phyloP scores from a whole-genome alignment of 1,140 invertebrate species.

The fruit fly (Drosophila melanogaster) region DNA sequence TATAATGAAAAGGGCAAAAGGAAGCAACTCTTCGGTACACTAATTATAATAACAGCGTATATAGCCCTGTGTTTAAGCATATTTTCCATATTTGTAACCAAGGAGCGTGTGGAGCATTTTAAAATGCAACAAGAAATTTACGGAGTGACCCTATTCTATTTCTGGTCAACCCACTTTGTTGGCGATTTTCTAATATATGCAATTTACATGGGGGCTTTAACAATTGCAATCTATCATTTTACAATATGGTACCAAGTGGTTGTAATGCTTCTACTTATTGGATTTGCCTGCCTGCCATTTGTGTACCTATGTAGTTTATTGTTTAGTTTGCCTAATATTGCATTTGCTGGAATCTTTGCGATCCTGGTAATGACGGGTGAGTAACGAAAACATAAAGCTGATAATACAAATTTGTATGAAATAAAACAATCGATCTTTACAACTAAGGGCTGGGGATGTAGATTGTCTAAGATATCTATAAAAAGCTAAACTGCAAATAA shows the following conservation, averaged over 20 bases:
- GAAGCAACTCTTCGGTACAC: neutral
- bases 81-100: conserved; percentile 3
- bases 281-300: conserved; percentile 12
- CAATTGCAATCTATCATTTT: neutral
- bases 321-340: neutral
- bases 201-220: neutral
- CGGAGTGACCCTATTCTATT: neutral
- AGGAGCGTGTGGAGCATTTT: conserved; percentile 2
- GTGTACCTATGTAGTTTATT: conserved; percentile 6
- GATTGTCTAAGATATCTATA: too few species aligned
- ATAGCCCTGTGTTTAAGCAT: conserved; percentile 2
- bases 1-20: neutral
- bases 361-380: neutral
- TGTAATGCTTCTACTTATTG: conserved; percentile 6
- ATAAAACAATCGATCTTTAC: neutral
- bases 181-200: conserved; percentile 3
- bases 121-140: conserved; percentile 12
- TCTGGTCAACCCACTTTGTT: conserved; percentile 13
- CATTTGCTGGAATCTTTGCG: neutral
- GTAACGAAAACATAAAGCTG: neutral
- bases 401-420: too few species aligned
- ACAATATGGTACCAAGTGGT: neutral
- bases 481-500: too few species aligned
- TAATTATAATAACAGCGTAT: neutral
- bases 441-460: too few species aligned